A percentile compares a stretch with the other conserved stretches of the same genome.
Evolutionary conservation across 2,888 invertebrate genomes (phyloP).

Genomic region (Trichogramma evanescens): DNA sequence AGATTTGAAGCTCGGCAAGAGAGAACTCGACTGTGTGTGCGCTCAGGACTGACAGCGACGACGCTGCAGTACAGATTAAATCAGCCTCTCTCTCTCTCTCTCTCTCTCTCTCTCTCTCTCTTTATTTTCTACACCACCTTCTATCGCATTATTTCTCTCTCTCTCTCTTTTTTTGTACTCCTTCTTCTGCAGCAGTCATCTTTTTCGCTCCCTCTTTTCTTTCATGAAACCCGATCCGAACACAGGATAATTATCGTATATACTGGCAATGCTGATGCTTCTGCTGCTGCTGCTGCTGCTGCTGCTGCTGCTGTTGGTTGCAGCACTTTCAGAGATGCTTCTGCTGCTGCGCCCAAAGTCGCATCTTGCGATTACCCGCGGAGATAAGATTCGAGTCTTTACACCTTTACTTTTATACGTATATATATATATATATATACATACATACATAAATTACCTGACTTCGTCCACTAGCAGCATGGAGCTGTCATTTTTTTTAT

Average conservation of each 20-base stretch:
- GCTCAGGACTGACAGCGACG: too few relatives aligned
- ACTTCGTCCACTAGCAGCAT: too few relatives aligned
- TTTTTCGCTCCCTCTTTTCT: slow-evolving; percentile 6
- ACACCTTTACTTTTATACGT: slow-evolving; percentile 11
- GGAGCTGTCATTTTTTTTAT: neutral
- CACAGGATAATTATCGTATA: slow-evolving; percentile 23
- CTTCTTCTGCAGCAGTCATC: too few relatives aligned
- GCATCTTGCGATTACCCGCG: slow-evolving; percentile 19
- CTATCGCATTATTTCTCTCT: slow-evolving; percentile 14
- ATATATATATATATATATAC: too few relatives aligned
- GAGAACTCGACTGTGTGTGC: too few relatives aligned
- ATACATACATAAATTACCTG: too few relatives aligned
- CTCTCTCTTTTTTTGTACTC: slow-evolving; percentile 1
- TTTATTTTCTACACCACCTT: slow-evolving; percentile 5
- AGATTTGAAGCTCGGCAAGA: too few relatives aligned
- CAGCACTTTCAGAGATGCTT: neutral
- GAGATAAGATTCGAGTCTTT: slow-evolving; percentile 21
- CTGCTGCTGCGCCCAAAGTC: slow-evolving; percentile 17
- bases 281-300: neutral
- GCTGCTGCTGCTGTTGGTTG: slow-evolving; percentile 3
- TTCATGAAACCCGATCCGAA: slow-evolving; percentile 23
- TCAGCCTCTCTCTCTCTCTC: neutral
- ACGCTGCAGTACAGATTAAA: too few relatives aligned
- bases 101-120: neutral
- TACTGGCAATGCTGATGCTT: too few relatives aligned